A percentile compares a stretch with the other conserved stretches of the same genome.
These are phyloP conservation scores for Morinoia aosen DNA, from an alignment of 2,888 invertebrate genomes.

Conservation along the genomic window DNA sequence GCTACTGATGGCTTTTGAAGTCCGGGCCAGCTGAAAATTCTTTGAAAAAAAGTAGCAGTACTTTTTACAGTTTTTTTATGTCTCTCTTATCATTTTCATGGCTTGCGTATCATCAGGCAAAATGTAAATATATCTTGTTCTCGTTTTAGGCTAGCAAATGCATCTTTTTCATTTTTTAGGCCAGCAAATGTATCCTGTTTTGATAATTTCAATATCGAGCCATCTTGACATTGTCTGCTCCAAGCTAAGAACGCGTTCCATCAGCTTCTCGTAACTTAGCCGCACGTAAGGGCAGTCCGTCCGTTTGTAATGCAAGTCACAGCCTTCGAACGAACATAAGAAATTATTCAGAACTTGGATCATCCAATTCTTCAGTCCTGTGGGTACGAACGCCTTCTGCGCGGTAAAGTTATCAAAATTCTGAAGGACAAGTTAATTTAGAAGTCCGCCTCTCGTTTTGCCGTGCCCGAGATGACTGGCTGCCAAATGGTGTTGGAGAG, in stretches of 20 bases:
- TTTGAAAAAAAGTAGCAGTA: too few species aligned
- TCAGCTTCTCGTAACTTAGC: background rate
- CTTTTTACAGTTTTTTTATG: too few species aligned
- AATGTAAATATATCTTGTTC: too few species aligned
- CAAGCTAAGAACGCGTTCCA: background rate
- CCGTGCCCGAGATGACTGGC: background rate
- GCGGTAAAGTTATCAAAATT: background rate
- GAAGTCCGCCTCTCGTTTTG: background rate
- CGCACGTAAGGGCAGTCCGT: background rate
- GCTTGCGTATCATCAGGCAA: too few species aligned
- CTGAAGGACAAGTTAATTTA: slow-evolving; percentile 25
- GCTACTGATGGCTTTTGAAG: too few species aligned
- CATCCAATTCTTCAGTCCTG: background rate
- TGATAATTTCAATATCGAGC: too few species aligned
- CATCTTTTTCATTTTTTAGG: background rate
- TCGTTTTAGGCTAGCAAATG: too few species aligned
- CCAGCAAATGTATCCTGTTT: background rate
- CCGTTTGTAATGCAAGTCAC: background rate
- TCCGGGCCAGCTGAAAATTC: too few species aligned
- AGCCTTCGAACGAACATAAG: background rate
- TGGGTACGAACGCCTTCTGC: background rate
- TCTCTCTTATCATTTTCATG: too few species aligned
- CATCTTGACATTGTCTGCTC: background rate
- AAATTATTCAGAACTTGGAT: background rate
- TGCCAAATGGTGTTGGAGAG: background rate